These are phyloP conservation scores for Hirundichthys speculiger DNA, from an alignment of 2,113 vertebrate species.

Conservation along the genomic window DNA sequence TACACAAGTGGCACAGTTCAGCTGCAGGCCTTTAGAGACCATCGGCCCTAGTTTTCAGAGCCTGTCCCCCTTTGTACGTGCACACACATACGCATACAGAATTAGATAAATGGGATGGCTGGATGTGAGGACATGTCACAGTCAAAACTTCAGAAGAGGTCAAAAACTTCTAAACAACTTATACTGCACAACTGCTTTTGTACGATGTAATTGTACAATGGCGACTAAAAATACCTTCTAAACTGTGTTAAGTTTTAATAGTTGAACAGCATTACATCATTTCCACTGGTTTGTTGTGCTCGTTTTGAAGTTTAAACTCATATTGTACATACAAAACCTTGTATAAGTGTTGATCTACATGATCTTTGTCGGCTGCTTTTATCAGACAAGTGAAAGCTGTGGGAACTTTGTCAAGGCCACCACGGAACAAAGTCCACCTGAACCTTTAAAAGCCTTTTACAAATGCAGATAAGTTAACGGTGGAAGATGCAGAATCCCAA, in stretches of 20 bases:
- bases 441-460: constrained; percentile 34
- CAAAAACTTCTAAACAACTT: background rate
- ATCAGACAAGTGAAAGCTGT: constrained; percentile 30
- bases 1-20: constrained; percentile 58
- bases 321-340: background rate
- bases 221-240: too few species aligned
- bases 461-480: constrained; percentile 3
- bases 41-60: constrained; percentile 48
- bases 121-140: background rate
- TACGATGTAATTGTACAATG: background rate
- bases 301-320: background rate
- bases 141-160: background rate
- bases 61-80: constrained; percentile 44
- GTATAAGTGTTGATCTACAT: constrained; percentile 1
- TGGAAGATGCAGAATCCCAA: background rate
- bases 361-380: constrained; percentile 24
- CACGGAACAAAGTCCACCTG: constrained; percentile 44
- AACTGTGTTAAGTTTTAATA: too few species aligned
- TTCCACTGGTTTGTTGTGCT: background rate
- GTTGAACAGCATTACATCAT: constrained; percentile 2
- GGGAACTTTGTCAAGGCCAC: constrained; percentile 43
- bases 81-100: background rate
- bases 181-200: too few species aligned
- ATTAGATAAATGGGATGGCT: background rate
- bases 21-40: constrained; percentile 34